phyloP scores from a whole-genome alignment of 2,888 invertebrate species.

The Drosophila borealis region DNA sequence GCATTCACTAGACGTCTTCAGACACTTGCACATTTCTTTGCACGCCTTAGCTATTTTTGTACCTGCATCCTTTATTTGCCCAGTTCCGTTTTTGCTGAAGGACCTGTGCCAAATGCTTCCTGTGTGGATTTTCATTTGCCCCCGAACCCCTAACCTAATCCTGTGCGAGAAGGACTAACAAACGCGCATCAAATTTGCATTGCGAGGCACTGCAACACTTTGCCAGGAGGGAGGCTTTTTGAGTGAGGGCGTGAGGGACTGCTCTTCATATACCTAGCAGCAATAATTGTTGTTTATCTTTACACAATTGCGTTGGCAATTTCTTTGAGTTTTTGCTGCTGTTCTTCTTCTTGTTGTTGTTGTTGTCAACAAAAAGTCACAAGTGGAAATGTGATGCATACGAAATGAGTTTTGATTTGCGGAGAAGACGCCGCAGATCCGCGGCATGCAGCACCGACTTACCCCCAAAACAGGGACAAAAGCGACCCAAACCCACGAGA shows the following conservation, averaged over 20 bases:
- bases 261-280: constrained; percentile 27
- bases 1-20: constrained; percentile 37
- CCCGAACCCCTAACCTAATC: not conserved
- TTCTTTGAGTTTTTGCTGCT: constrained; percentile 62
- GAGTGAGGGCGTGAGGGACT: constrained; percentile 1
- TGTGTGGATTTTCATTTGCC: constrained; percentile 36
- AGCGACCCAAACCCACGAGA: no score
- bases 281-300: constrained; percentile 83
- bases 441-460: not conserved
- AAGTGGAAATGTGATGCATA: constrained; percentile 80
- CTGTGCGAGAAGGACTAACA: constrained; percentile 28
- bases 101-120: constrained; percentile 61
- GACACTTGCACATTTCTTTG: no score
- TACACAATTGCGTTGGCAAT: constrained; percentile 79
- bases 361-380: constrained; percentile 51
- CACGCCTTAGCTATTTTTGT: constrained; percentile 5
- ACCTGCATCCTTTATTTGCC: constrained; percentile 49
- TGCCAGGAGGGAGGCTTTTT: constrained; percentile 20
- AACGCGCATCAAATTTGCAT: constrained; percentile 68
- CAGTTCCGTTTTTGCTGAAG: constrained; percentile 47
- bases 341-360: constrained; percentile 7
- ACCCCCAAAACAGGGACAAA: no score
- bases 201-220: constrained; percentile 50
- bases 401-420: constrained; percentile 81
- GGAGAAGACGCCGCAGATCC: constrained; percentile 24